These are phyloP conservation scores for Acrossocheilus fasciatus DNA, from an alignment of 2,797 vertebrate genomes.

Conservation along the genomic window DNA sequence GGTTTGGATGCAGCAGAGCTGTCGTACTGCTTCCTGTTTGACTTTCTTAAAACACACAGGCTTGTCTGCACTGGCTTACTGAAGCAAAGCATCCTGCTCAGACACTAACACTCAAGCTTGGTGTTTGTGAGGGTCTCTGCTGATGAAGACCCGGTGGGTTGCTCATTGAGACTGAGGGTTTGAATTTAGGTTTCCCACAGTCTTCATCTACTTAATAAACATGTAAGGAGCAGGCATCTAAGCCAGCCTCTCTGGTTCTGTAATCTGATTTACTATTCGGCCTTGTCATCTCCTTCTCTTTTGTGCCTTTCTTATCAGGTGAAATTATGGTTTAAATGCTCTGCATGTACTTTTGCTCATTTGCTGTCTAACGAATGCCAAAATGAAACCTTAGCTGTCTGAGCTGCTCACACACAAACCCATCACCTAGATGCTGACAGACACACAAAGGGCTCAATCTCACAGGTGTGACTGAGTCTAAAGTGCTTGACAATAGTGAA, in stretches of 20 bases:
- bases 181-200: not conserved
- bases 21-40: conserved; percentile 28
- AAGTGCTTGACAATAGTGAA: conserved; percentile 29
- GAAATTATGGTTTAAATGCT: not conserved
- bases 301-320: not conserved
- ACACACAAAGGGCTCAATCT: conserved; percentile 33
- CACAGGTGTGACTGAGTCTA: conserved; percentile 38
- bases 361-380: conserved; percentile 15
- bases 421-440: conserved; percentile 29
- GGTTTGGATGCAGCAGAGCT: conserved; percentile 24
- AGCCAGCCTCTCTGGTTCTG: not conserved
- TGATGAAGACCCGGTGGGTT: conserved; percentile 1
- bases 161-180: not conserved
- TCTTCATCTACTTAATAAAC: not conserved
- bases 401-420: conserved; percentile 10
- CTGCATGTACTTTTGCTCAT: not conserved
- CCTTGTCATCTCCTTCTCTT: not conserved
- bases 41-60: conserved; percentile 35
- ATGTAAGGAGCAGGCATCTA: not conserved
- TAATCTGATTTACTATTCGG: not conserved
- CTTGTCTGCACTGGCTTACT: conserved; percentile 21
- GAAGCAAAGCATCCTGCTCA: conserved; percentile 5
- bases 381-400: conserved; percentile 32
- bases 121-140: conserved; percentile 4
- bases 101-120: not conserved